phyloP scores from a whole-genome alignment of 2,113 vertebrate species.

The Corythoichthys haematopterus region DNA sequence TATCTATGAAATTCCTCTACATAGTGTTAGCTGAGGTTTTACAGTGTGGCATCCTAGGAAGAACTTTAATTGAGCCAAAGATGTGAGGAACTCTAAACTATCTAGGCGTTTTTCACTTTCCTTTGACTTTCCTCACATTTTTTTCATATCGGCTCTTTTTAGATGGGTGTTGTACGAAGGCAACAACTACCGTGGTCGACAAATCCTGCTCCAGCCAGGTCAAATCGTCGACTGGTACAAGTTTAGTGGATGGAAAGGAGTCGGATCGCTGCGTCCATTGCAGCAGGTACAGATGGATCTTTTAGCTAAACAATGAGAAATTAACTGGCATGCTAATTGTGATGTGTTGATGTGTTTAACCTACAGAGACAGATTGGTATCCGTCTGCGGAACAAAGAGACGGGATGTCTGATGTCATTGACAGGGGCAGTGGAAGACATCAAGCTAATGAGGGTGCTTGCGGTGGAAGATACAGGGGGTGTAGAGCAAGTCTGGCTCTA shows the following conservation, averaged over 20 bases:
- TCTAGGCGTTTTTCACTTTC: not conserved
- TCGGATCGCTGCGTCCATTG: conserved; percentile 88
- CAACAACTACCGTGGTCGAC: conserved; percentile 82
- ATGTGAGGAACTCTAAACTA: not conserved
- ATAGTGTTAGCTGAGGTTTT: conserved; percentile 1
- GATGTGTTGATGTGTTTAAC: conserved; percentile 2
- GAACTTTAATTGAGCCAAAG: not conserved
- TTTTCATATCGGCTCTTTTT: not conserved
- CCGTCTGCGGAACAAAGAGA: conserved; percentile 81
- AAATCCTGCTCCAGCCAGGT: conserved; percentile 79
- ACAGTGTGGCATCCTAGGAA: not conserved
- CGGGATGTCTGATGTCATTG: conserved; percentile 79
- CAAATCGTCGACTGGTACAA: conserved; percentile 77
- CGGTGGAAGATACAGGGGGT: conserved; percentile 77
- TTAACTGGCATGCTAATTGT: not conserved
- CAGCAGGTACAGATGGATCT: conserved; percentile 75
- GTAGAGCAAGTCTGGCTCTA: conserved; percentile 91
- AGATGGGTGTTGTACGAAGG: conserved; percentile 91
- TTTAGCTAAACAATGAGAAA: not conserved
- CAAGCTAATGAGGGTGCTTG: conserved; percentile 86
- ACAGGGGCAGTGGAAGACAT: conserved; percentile 85
- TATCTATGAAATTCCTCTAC: conserved; percentile 20
- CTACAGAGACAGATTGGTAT: conserved; percentile 82
- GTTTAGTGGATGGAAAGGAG: conserved; percentile 72
- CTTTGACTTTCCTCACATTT: not conserved